These are phyloP conservation scores for Synanthedon vespiformis DNA, from an alignment of 2,888 invertebrate species.

Conservation along the genomic window DNA sequence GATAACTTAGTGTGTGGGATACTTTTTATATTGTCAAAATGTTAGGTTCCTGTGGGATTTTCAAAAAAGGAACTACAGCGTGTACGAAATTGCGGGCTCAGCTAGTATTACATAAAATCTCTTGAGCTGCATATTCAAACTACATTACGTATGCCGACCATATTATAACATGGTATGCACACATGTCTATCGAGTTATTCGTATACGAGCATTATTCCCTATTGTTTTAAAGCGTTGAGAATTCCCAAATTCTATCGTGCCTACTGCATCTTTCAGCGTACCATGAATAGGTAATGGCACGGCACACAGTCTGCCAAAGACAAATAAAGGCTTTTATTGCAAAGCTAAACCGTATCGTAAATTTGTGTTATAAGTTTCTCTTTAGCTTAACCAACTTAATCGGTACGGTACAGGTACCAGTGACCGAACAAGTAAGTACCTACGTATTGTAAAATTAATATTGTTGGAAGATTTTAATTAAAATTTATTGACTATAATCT, in stretches of 20 bases:
- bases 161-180: too few species aligned
- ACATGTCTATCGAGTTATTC: too few species aligned
- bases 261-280: slow-evolving; percentile 16
- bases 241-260: slow-evolving; percentile 50
- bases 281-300: slow-evolving; percentile 42
- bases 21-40: too few species aligned
- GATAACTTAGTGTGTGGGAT: too few species aligned
- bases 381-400: neutral
- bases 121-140: neutral
- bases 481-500: too few species aligned
- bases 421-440: neutral
- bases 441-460: neutral
- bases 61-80: too few species aligned
- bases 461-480: too few species aligned
- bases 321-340: slow-evolving; percentile 33
- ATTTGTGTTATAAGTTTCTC: slow-evolving; percentile 13
- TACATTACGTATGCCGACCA: too few species aligned
- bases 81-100: too few species aligned
- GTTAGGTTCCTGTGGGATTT: too few species aligned
- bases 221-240: slow-evolving; percentile 41
- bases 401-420: neutral
- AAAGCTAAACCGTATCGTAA: slow-evolving; percentile 35
- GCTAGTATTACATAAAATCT: too few species aligned
- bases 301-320: slow-evolving; percentile 28
- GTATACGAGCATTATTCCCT: slow-evolving; percentile 7